These are phyloP conservation scores for Xenentodon cancila DNA, from an alignment of 2,797 vertebrate species.

Conservation along the genomic window DNA sequence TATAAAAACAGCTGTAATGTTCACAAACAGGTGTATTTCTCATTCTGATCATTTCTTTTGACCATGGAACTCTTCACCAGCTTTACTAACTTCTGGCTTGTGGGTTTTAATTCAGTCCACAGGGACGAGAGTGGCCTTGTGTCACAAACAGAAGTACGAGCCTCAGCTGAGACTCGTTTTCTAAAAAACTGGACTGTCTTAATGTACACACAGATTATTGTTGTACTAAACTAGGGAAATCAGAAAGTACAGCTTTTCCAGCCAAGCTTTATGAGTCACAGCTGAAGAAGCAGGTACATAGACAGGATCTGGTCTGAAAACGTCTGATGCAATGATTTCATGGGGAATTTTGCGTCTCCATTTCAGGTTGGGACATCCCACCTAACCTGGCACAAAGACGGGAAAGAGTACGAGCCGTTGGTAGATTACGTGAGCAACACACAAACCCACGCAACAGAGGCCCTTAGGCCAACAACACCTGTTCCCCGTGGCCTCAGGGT, in stretches of 20 bases:
- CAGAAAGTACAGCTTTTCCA: too few species aligned
- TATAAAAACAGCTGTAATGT: too few species aligned
- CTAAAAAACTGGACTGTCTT: too few species aligned
- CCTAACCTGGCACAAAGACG: constrained; percentile 12
- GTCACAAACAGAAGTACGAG: too few species aligned
- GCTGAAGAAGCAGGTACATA: not conserved
- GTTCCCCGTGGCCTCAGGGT: constrained; percentile 35
- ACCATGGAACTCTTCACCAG: not conserved
- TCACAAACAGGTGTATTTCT: not conserved
- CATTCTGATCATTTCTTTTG: too few species aligned
- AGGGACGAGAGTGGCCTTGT: too few species aligned
- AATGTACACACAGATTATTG: too few species aligned
- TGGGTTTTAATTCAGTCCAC: too few species aligned
- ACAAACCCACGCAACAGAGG: not conserved
- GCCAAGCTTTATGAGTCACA: not conserved
- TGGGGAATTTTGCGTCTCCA: not conserved
- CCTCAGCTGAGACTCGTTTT: too few species aligned
- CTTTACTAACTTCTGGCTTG: not conserved
- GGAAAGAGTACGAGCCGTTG: constrained; percentile 7
- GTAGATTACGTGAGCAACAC: constrained; percentile 1
- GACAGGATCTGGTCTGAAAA: not conserved
- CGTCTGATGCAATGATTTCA: constrained; percentile 4
- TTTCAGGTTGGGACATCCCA: constrained; percentile 19
- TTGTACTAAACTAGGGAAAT: too few species aligned
- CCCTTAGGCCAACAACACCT: constrained; percentile 45